phyloP scores from a whole-genome alignment of 2,888 invertebrate species.

The Marronus borbonicus region DNA sequence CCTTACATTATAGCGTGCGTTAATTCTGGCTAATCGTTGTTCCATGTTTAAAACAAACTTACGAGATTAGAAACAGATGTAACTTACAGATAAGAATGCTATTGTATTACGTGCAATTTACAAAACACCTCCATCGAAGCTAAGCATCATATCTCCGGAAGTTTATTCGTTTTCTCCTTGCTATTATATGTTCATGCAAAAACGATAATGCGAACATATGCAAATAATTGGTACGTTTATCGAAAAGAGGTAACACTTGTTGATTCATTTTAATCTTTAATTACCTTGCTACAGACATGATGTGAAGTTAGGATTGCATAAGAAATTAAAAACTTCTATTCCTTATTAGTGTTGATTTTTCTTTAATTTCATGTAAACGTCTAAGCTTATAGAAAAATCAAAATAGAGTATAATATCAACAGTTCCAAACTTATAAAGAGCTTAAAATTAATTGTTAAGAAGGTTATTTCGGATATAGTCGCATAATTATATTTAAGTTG shows the following conservation, averaged over 20 bases:
- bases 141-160: constrained; percentile 2
- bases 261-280: constrained; percentile 13
- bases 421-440: too few relatives aligned
- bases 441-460: too few relatives aligned
- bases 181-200: constrained; percentile 3
- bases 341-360: too few relatives aligned
- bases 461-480: too few relatives aligned
- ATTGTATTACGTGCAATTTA: constrained; percentile 7
- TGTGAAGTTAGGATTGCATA: too few relatives aligned
- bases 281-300: not conserved
- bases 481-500: too few relatives aligned
- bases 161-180: constrained; percentile 7
- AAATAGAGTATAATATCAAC: too few relatives aligned
- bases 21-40: not conserved
- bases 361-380: too few relatives aligned
- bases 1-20: not conserved
- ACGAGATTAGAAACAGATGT: constrained; percentile 5
- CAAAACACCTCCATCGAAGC: not conserved
- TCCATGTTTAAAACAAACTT: constrained; percentile 2
- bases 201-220: not conserved
- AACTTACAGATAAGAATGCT: constrained; percentile 16
- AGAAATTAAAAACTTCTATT: too few relatives aligned
- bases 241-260: constrained; percentile 21
- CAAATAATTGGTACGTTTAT: constrained; percentile 12
- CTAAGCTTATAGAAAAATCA: too few relatives aligned